Base-by-base conservation (phyloP, 2,113 vertebrate genomes). In the Phalacrocorax pelagicus region DNA sequence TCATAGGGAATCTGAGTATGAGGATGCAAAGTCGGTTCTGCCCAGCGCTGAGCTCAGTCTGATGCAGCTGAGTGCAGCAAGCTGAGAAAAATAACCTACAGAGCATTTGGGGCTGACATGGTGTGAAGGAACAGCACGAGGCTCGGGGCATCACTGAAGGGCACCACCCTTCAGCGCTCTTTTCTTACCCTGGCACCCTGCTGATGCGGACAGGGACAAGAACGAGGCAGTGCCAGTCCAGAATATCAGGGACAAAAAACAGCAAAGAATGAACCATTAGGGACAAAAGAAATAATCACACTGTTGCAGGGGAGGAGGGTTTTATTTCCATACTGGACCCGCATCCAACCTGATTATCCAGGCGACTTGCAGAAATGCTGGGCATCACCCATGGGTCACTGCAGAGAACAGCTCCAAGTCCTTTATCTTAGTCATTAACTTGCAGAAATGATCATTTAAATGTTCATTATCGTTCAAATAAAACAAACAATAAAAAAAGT, bases 191-290 rank as follows among this genome's bases (percentile, higher is more conserved):
- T 8, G 65, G 42, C 24, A 36, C 6, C 85, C 54, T 0, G 0
- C 11, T 26, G 73, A 32, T 1, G 0, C 6, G 51, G 49, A 27
- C 29, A 26, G 74, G 74, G 66, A 34, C 18, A 24, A 54, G 67
- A 19, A 16, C 0, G 0, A 80, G 23, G 30, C 0, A 4, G 14
- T 5, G 57, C 5, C 63, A 30, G 75, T 4, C 21, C 62, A 30
- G 17, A 62, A 52, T 10, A 30, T 2, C 55, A 14, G 9, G 70
- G 46, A 32, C 11, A 38, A 40, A 49, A 63, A 46, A 63, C 0
- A 1, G 4, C 42, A 11, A 63, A 32, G 54, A 42, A 51, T 0
- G 1, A 70, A 10, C 67, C 13, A 15, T 24, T 18, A 36, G 14
- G 7, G 11, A 57, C 46, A 69, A 49, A 34, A 30, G 10, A 40